These are phyloP conservation scores for Dasyornis broadbenti DNA, from an alignment of 2,113 vertebrate genomes.

Conservation along the genomic window DNA sequence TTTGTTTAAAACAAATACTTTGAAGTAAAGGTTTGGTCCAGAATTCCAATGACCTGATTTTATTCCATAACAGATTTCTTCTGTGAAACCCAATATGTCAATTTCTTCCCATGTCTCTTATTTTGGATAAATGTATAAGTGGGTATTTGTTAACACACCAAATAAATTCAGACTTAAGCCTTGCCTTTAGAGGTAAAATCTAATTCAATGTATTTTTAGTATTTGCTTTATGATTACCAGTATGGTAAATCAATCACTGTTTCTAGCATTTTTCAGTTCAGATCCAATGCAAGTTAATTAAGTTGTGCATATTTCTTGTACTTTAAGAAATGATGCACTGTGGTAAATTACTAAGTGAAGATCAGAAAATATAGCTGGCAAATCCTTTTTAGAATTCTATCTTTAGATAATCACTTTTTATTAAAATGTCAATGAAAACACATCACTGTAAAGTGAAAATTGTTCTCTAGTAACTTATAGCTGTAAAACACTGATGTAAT, in stretches of 20 bases:
- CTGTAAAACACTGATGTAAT: neutral
- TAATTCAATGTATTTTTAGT: neutral
- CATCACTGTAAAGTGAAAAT: neutral
- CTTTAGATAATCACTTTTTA: slow-evolving; percentile 7
- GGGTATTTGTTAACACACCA: neutral
- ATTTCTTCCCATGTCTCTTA: neutral
- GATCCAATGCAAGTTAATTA: neutral
- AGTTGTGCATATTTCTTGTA: neutral
- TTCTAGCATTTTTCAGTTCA: neutral
- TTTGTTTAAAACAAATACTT: neutral
- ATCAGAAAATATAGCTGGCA: neutral
- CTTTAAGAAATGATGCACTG: neutral
- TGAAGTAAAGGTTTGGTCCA: neutral
- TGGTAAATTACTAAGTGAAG: neutral
- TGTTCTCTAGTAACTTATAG: neutral
- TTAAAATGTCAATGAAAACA: slow-evolving; percentile 30
- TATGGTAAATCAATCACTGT: neutral
- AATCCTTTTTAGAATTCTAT: neutral
- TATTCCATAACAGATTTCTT: neutral
- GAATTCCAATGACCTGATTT: neutral
- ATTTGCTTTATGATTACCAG: neutral
- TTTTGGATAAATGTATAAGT: neutral
- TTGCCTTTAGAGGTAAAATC: neutral
- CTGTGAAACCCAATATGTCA: neutral
- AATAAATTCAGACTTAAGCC: neutral